A percentile compares a stretch with the other conserved stretches of the same genome.
Conservation (phyloP, 1,140 invertebrate species). For the Bombyx mandarina region DNA sequence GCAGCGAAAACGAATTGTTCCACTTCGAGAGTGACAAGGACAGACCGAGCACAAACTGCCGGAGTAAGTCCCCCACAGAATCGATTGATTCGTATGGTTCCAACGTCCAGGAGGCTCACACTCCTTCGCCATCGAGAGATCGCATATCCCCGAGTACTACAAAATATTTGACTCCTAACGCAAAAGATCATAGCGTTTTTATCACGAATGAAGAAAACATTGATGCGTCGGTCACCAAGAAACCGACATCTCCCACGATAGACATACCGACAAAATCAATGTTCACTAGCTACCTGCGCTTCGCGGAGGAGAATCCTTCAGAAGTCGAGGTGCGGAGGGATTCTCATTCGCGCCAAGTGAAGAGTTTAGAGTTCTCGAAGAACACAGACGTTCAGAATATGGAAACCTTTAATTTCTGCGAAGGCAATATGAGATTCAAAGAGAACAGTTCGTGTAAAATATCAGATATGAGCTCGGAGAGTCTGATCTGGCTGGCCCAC, state of each 20-base stretch:
- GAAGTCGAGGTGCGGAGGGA: constrained; percentile 72
- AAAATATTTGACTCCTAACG: constrained; percentile 32
- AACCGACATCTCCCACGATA: constrained; percentile 48
- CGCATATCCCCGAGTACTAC: constrained; percentile 30
- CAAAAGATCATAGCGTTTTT: constrained; percentile 12
- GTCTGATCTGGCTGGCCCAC: constrained; percentile 92
- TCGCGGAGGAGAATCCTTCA: constrained; percentile 21
- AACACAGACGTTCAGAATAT: constrained; percentile 8
- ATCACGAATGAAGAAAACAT: constrained; percentile 28
- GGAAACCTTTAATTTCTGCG: constrained; percentile 15
- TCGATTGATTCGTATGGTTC: constrained; percentile 41
- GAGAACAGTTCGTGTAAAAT: constrained; percentile 75
- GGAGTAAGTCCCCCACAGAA: constrained; percentile 55
- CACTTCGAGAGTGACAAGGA: constrained; percentile 67
- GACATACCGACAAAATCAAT: constrained; percentile 52
- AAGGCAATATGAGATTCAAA: constrained; percentile 25
- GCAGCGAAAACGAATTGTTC: constrained; percentile 64
- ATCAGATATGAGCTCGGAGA: constrained; percentile 92
- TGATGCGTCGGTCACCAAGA: constrained; percentile 14
- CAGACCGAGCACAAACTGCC: constrained; percentile 40
- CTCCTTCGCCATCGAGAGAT: constrained; percentile 45
- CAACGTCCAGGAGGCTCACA: constrained; percentile 35
- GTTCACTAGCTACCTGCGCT: constrained; percentile 63
- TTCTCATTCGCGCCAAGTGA: constrained; percentile 12
- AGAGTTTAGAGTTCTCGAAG: constrained; percentile 28